These are phyloP conservation scores for Stegodyphus dumicola DNA, from an alignment of 1,140 invertebrate species.

Conservation along the genomic window DNA sequence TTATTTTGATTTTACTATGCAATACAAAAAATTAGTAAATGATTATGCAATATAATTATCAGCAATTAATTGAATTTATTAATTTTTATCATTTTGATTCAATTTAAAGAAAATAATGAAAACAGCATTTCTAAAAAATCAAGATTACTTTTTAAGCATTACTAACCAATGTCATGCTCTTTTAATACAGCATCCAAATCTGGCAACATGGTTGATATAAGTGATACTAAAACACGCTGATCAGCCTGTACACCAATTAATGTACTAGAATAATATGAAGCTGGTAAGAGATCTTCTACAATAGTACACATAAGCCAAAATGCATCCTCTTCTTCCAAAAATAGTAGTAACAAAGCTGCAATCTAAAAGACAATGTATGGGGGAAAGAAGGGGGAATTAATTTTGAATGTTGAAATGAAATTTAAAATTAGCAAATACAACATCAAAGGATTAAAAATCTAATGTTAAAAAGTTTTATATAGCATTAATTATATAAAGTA, in stretches of 20 bases:
- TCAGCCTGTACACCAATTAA: constrained; percentile 88
- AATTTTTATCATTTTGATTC: no score
- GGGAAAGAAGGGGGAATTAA: neutral
- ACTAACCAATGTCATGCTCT: constrained; percentile 82
- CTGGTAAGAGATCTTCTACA: constrained; percentile 96
- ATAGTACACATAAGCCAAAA: constrained; percentile 99
- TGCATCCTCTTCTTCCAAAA: constrained; percentile 98
- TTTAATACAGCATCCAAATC: constrained; percentile 88
- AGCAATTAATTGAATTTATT: neutral
- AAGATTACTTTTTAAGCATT: no score
- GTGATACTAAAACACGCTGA: constrained; percentile 89
- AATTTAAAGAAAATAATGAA: no score
- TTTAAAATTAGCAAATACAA: no score
- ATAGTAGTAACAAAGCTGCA: constrained; percentile 91
- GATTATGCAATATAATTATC: neutral
- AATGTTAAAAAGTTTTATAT: no score
- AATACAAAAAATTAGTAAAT: no score
- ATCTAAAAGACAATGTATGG: constrained; percentile 77
- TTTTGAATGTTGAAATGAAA: no score
- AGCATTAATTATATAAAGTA: no score
- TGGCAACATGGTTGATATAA: constrained; percentile 86
- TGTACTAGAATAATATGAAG: constrained; percentile 96
- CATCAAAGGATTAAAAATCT: no score
- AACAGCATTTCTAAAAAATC: no score
- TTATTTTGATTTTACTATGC: no score